Evolutionary conservation across 2,113 vertebrate genomes (phyloP), one percentile per base, ranked within the genome.

Genomic region (Arenaria interpres): DNA sequence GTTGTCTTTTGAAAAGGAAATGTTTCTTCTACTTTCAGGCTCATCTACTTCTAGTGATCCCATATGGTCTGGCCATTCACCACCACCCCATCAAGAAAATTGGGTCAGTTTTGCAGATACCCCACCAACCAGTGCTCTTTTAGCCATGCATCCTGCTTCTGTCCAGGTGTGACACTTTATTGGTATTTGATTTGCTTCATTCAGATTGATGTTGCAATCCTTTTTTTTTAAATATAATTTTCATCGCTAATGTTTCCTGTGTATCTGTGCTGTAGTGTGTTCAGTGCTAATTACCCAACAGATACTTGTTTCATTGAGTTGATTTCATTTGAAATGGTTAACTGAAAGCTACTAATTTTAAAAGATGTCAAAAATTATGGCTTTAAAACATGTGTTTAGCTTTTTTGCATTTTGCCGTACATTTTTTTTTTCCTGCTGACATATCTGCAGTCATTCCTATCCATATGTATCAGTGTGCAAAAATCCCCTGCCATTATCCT

Each of bases 81-180:
- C 99, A 63, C 99, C 98, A 97, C 99, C 99, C 16, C 98, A 99
- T 97, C 99, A 99, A 98, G 99, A 99, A 98, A 99, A 99, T 79
- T 99, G 99, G 99, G 99, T 99, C 99, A 99, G 99, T 99, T 99
- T 99, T 98, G 99, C 99, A 97, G 99, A 99, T 98, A 99, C 99
- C 74, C 99, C 99, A 95, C 99, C 99, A 97, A 99, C 99, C 98
- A 99, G 99, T 98, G 98, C 99, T 95, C 98, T 99, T 98, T 99
- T 99, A 97, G 97, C 98, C 97, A 98, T 99, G 98, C 99, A 99
- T 98, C 99, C 99, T 97, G 99, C 99, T 88, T 99, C 99, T 98
- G 98, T 99, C 98, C 99, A 99, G 99, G 99, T 99, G 98, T 98
- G 98, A 98, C 98, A 98, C 98, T 98, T 98, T 98, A 98, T 98